Conservation (phyloP, 2,888 invertebrate genomes). For the Phrixothrix hirtus region DNA sequence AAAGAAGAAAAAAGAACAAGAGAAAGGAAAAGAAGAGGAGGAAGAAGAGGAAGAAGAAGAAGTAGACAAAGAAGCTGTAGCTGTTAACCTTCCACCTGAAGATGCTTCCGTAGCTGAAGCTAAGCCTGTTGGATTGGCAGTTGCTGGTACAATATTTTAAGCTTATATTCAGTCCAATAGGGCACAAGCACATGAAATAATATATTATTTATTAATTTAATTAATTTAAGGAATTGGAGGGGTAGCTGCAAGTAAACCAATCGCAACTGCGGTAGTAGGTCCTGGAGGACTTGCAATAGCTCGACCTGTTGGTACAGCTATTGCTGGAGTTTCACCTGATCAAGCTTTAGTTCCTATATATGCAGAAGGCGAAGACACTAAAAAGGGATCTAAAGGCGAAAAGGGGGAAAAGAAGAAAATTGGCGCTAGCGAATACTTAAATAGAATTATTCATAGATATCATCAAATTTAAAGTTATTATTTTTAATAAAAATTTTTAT, state of each 20-base stretch:
- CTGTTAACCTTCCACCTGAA: slow-evolving; percentile 61
- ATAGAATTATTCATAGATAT: slow-evolving; percentile 51
- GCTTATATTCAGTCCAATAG: not conserved
- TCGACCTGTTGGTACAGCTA: slow-evolving; percentile 72
- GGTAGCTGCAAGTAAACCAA: slow-evolving; percentile 71
- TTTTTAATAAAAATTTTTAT: too few species aligned
- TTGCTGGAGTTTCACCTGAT: slow-evolving; percentile 69
- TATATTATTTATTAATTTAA: slow-evolving; percentile 12
- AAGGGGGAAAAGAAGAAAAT: slow-evolving; percentile 25
- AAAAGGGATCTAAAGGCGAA: slow-evolving; percentile 26
- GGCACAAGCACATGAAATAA: slow-evolving; percentile 1
- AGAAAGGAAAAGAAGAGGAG: slow-evolving; percentile 39
- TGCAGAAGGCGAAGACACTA: slow-evolving; percentile 20
- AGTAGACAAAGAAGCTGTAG: slow-evolving; percentile 46
- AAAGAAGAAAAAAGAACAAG: slow-evolving; percentile 31
- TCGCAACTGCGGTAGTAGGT: slow-evolving; percentile 72
- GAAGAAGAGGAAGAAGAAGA: slow-evolving; percentile 24
- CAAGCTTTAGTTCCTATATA: slow-evolving; percentile 51
- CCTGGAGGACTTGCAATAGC: slow-evolving; percentile 71
- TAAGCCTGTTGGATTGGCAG: slow-evolving; percentile 67
- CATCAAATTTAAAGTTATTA: slow-evolving; percentile 39
- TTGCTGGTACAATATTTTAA: slow-evolving; percentile 49
- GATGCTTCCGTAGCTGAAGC: slow-evolving; percentile 74
- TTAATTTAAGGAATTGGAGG: slow-evolving; percentile 66
- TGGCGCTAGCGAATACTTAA: slow-evolving; percentile 46